A percentile compares a stretch with the other conserved stretches of the same genome.
These are phyloP conservation scores for Drosophila orosa DNA, from an alignment of 1,140 invertebrate genomes.

Conservation along the genomic window DNA sequence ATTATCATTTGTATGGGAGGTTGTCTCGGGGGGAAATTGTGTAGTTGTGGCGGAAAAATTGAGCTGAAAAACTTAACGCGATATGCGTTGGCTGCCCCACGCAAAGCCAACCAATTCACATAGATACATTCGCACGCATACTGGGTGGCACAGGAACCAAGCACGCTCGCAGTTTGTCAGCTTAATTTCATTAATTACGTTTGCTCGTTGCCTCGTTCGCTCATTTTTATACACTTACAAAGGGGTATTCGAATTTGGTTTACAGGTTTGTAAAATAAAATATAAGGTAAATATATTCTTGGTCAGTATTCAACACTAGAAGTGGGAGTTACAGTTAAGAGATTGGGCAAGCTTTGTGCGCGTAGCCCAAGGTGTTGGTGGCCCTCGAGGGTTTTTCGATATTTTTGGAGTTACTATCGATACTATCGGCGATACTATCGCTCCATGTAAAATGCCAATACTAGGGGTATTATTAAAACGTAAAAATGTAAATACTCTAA, in stretches of 20 bases:
- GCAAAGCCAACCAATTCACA: constrained; percentile 20
- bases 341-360: no score
- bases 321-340: neutral
- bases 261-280: neutral
- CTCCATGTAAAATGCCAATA: no score
- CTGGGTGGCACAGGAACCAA: neutral
- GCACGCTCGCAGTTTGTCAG: constrained; percentile 41
- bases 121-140: constrained; percentile 11
- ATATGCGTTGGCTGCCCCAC: constrained; percentile 13
- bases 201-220: constrained; percentile 10
- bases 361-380: neutral
- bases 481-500: no score
- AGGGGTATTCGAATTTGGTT: neutral
- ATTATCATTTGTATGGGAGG: constrained; percentile 50
- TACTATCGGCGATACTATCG: no score
- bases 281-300: no score
- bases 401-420: no score
- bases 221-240: neutral
- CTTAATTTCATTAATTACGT: constrained; percentile 78
- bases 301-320: no score
- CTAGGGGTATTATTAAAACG: no score
- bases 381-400: neutral
- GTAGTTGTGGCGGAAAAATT: constrained; percentile 16
- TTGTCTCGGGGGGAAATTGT: constrained; percentile 12
- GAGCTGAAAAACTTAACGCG: constrained; percentile 38